Evolutionary conservation across 2,888 invertebrate genomes (phyloP), one percentile per base, ranked within the genome.

Genomic region (Noctua janthina): DNA sequence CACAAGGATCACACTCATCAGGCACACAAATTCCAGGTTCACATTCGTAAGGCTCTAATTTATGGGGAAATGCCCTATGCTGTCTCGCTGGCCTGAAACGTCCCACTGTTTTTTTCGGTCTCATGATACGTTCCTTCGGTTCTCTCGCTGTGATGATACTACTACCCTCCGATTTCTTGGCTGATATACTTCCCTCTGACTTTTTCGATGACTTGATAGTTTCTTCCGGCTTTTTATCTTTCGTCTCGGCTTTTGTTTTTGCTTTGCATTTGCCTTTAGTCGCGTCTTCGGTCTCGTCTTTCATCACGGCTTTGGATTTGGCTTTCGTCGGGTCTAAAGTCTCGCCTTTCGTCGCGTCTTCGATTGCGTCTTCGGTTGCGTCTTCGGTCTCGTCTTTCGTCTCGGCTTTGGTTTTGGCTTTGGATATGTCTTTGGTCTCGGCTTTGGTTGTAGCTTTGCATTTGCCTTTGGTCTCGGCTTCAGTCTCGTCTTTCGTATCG

Each of bases 1-100:
- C 79, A 78, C 88, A 87, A n/a, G 92, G 91, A 86, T 92, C 88
- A 78, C 91, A 92, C 79, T 90, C 85, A 51, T 89, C 92, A 23
- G 92, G 92, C 23, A 89, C 76, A 78, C 91, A 92, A 66, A 89
- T 67, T 51, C 84, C 86, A 62, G 86, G 89, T 74, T 89, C 90
- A 87, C 92, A 92, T 87, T 92, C 91, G 59, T 88, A 87, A 29
- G 89, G 90, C 66, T 83, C 59, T 71, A 87, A 81, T 69, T 87
- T 87, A 64, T 87, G 72, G 7, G 78, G 46, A 64, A 62, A 79
- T 11, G 76, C n/a, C 56, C 68, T 82, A n/a, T 54, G 64, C 13
- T 8, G 78, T 54, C 68, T 80, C 73, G 72, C 68, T 46, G 46
- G 68, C 68, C 46, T 79, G 13, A 81, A 68, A 76, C 69, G 77